A percentile compares a stretch with the other conserved stretches of the same genome.
These are phyloP conservation scores for Staurois parvus DNA, from an alignment of 2,797 vertebrate genomes.

Conservation along the genomic window DNA sequence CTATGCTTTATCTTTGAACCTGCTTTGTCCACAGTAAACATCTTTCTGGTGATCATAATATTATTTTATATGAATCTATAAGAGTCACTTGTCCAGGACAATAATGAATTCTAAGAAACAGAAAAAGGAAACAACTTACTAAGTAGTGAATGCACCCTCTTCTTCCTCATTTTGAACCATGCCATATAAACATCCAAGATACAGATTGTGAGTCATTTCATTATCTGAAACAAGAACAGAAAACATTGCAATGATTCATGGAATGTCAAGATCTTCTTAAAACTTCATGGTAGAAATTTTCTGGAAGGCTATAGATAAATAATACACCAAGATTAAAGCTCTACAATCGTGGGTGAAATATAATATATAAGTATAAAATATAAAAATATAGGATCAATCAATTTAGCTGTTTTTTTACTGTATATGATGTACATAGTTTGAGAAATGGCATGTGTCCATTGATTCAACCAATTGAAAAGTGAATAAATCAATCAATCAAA, in stretches of 20 bases:
- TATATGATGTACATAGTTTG: too few relatives aligned
- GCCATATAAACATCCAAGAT: neutral
- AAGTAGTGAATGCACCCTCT: neutral
- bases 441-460: too few relatives aligned
- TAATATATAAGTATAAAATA: neutral
- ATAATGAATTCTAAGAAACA: too few relatives aligned
- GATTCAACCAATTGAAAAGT: too few relatives aligned
- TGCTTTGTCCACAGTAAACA: too few relatives aligned
- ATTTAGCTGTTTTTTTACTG: too few relatives aligned
- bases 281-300: neutral
- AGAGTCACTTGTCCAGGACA: too few relatives aligned
- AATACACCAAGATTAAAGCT: neutral
- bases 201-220: neutral
- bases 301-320: neutral
- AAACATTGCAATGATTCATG: conserved; percentile 3
- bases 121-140: neutral
- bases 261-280: neutral
- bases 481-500: too few relatives aligned
- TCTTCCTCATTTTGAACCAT: neutral
- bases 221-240: neutral
- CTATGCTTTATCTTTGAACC: too few relatives aligned
- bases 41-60: too few relatives aligned
- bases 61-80: too few relatives aligned
- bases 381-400: too few relatives aligned
- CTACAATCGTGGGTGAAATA: neutral